Conservation (phyloP, 2,113 vertebrate genomes). For the Eulacestoma nigropectus region DNA sequence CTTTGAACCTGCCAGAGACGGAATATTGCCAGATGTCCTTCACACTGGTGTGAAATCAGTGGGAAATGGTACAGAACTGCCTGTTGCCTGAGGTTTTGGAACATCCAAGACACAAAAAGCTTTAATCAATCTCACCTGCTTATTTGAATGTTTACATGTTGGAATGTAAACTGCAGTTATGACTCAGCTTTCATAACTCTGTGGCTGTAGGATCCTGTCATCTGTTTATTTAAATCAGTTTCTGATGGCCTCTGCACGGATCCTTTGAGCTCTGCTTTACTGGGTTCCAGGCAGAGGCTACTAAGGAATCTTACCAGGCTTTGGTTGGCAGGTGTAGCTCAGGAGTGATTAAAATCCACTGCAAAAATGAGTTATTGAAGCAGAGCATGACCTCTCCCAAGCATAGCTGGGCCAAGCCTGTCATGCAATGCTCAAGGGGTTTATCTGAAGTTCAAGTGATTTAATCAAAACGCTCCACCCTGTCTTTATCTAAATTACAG, state of each 20-base stretch:
- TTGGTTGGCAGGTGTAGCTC: neutral
- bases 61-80: neutral
- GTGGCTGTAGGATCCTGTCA: neutral
- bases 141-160: neutral
- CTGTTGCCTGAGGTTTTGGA: neutral
- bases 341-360: neutral
- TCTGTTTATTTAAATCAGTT: neutral
- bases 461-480: neutral
- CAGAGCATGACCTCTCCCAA: neutral
- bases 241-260: neutral
- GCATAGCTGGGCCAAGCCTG: neutral
- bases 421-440: neutral
- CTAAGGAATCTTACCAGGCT: neutral
- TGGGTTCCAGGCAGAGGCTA: neutral
- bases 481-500: neutral
- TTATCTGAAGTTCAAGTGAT: neutral
- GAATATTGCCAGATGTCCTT: neutral
- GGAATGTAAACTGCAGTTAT: neutral
- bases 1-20: neutral
- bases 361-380: neutral
- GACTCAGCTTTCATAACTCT: neutral
- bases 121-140: neutral
- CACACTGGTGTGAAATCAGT: neutral
- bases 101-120: neutral
- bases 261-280: neutral